Evolutionary conservation across 2,888 invertebrate species (phyloP).

Genomic region (Galerucella pusilla): DNA sequence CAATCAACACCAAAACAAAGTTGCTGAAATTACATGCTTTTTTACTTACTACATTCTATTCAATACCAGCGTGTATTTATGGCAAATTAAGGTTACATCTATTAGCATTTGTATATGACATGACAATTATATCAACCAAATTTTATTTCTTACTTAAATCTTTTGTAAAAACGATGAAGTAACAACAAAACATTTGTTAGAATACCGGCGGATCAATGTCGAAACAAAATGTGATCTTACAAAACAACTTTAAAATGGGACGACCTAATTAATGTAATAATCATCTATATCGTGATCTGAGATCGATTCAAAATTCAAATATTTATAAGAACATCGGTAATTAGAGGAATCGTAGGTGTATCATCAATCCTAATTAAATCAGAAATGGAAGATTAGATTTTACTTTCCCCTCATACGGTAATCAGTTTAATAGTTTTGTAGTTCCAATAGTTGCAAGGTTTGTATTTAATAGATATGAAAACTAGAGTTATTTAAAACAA

Average conservation of each 20-base stretch:
- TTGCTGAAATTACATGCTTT: too few species aligned
- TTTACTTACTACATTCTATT: too few species aligned
- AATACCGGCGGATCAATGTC: neutral
- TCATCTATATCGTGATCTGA: neutral
- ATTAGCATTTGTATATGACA: too few species aligned
- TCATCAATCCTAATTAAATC: neutral
- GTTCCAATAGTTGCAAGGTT: neutral
- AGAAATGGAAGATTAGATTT: neutral
- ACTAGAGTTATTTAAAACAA: too few species aligned
- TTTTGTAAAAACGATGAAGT: neutral
- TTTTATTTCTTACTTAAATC: too few species aligned
- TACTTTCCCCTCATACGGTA: neutral
- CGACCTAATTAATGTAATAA: neutral
- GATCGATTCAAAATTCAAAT: neutral
- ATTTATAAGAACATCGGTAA: neutral
- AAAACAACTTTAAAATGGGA: neutral
- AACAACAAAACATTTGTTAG: neutral
- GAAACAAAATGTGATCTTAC: neutral
- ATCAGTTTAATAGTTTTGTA: neutral
- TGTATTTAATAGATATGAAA: too few species aligned
- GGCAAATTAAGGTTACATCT: too few species aligned
- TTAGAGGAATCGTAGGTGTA: neutral
- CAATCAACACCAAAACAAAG: too few species aligned
- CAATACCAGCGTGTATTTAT: too few species aligned
- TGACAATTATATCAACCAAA: too few species aligned